A percentile compares a stretch with the other conserved stretches of the same genome.
phyloP scores from a whole-genome alignment of 2,113 vertebrate genomes.

The Eira barbara region DNA sequence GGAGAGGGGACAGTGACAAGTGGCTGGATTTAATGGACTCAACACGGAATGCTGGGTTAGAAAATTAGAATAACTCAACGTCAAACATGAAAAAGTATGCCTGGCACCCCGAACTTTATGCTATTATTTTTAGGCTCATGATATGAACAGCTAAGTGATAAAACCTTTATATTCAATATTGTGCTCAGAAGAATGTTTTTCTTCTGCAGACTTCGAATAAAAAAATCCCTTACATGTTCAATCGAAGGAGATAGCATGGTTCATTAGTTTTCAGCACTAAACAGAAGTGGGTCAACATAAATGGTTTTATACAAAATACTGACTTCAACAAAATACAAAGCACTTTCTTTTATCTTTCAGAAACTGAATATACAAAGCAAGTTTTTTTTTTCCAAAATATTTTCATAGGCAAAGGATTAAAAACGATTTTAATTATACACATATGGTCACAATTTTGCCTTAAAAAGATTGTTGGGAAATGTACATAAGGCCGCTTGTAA shows the following conservation, averaged over 20 bases:
- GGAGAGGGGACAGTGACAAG: neutral
- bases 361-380: conserved; percentile 90
- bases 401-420: conserved; percentile 96
- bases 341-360: conserved; percentile 89
- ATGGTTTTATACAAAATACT: conserved; percentile 86
- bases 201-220: conserved; percentile 67
- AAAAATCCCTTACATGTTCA: conserved; percentile 70
- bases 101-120: conserved; percentile 60
- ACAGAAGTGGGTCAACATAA: conserved; percentile 78
- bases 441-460: conserved; percentile 99
- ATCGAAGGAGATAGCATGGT: conserved; percentile 65
- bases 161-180: conserved; percentile 67
- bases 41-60: conserved; percentile 69
- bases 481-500: conserved; percentile 99
- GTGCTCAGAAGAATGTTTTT: conserved; percentile 66
- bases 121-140: conserved; percentile 61
- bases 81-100: conserved; percentile 29
- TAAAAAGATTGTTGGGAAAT: conserved; percentile 98
- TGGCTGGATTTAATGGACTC: conserved; percentile 45
- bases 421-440: conserved; percentile 99
- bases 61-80: conserved; percentile 52
- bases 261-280: conserved; percentile 71
- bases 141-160: conserved; percentile 66
- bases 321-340: conserved; percentile 89
- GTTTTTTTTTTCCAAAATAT: conserved; percentile 88